Evolutionary conservation across 2,113 vertebrate species (phyloP).

Genomic region (Lagopus leucura): DNA sequence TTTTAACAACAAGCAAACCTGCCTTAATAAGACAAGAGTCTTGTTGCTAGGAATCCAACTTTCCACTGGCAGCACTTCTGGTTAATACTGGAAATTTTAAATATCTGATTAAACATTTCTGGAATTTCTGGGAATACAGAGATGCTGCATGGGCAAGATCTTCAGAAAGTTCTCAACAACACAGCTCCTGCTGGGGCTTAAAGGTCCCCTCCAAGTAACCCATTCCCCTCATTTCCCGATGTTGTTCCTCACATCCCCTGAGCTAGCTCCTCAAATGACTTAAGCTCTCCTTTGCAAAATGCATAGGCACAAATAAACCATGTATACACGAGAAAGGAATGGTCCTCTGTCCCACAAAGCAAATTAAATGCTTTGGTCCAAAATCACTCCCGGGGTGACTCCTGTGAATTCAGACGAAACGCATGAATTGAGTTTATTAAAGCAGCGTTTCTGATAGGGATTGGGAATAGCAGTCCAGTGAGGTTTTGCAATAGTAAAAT

Average conservation of each 20-base stretch:
- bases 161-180: constrained; percentile 32
- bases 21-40: constrained; percentile 32
- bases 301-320: constrained; percentile 1
- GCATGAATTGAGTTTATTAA: constrained; percentile 12
- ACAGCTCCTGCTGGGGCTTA: constrained; percentile 12
- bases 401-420: neutral
- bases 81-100: constrained; percentile 51
- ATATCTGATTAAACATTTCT: constrained; percentile 63
- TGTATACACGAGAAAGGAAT: constrained; percentile 33
- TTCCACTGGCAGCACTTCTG: constrained; percentile 54
- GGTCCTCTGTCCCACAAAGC: constrained; percentile 22
- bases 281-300: constrained; percentile 40
- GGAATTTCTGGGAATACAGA: constrained; percentile 59
- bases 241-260: constrained; percentile 32
- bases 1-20: constrained; percentile 46
- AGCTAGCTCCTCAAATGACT: constrained; percentile 15
- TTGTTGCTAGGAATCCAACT: constrained; percentile 29
- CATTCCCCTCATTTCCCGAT: constrained; percentile 20
- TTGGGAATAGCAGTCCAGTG: neutral
- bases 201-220: constrained; percentile 28
- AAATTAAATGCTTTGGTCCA: constrained; percentile 45
- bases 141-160: constrained; percentile 5
- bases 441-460: constrained; percentile 25
- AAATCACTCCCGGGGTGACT: constrained; percentile 18
- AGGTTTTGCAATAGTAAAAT: constrained; percentile 47